A percentile compares a stretch with the other conserved stretches of the same genome.
Evolutionary conservation across 53 echinoderm and acorn worm genomes (phyloP).

Genomic region (Crossaster papposus): DNA sequence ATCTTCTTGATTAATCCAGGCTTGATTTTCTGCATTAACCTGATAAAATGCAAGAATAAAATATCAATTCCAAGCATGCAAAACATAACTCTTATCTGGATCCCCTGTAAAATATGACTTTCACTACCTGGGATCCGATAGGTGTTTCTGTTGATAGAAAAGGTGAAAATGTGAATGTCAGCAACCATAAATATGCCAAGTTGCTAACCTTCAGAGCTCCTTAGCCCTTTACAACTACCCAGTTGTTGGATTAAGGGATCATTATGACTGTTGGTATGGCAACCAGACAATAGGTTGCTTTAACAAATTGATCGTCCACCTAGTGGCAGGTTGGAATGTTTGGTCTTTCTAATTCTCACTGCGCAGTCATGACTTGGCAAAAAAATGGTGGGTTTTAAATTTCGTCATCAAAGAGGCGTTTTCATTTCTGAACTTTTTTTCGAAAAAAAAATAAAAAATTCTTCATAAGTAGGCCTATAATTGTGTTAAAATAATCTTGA

Average conservation of each 20-base stretch:
- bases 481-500: not conserved
- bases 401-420: too few species aligned
- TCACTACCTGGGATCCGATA: not conserved
- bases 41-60: slow-evolving; percentile 8
- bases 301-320: not conserved
- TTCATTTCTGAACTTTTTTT: too few species aligned
- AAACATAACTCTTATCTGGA: not conserved
- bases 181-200: not conserved
- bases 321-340: not conserved
- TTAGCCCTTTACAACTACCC: not conserved
- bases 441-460: too few species aligned
- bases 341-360: not conserved
- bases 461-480: too few species aligned
- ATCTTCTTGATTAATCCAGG: slow-evolving; percentile 61
- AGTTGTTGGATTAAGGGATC: slow-evolving; percentile 13
- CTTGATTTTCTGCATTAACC: slow-evolving; percentile 61
- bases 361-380: too few species aligned
- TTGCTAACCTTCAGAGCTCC: not conserved
- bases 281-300: slow-evolving; percentile 21
- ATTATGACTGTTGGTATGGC: slow-evolving; percentile 18
- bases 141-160: not conserved
- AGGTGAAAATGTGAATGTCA: not conserved
- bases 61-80: not conserved
- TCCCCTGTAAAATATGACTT: not conserved
- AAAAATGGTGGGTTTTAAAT: too few species aligned